These are phyloP conservation scores for Pangasianodon hypophthalmus DNA, from an alignment of 2,113 vertebrate genomes.

Conservation along the genomic window DNA sequence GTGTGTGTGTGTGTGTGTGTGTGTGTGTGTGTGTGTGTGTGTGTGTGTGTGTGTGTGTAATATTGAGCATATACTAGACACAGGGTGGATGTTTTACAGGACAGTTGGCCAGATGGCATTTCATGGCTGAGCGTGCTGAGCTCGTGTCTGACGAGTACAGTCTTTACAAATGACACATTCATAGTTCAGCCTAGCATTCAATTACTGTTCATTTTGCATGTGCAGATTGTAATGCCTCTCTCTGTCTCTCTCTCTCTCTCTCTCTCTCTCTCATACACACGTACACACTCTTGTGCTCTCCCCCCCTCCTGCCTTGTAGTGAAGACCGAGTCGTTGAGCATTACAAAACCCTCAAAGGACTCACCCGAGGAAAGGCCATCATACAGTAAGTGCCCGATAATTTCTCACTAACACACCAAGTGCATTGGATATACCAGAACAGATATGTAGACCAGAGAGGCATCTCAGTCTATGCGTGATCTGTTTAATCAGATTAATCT, in stretches of 20 bases:
- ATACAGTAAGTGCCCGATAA: slow-evolving; percentile 84
- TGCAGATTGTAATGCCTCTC: slow-evolving; percentile 55
- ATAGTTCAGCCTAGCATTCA: slow-evolving; percentile 24
- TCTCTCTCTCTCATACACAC: slow-evolving; percentile 70
- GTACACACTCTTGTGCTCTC: not conserved
- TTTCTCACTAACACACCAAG: not conserved
- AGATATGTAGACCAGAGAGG: not conserved
- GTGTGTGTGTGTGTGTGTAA: slow-evolving; percentile 39
- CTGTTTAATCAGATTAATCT: slow-evolving; percentile 53
- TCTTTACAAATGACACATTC: slow-evolving; percentile 42
- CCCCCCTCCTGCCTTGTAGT: slow-evolving; percentile 74
- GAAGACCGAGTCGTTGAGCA: slow-evolving; percentile 92
- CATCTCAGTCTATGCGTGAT: slow-evolving; percentile 2
- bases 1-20: slow-evolving; percentile 35
- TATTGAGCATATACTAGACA: slow-evolving; percentile 45
- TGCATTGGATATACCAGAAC: not conserved
- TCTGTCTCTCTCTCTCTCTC: slow-evolving; percentile 72
- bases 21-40: slow-evolving; percentile 44
- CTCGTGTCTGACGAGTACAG: slow-evolving; percentile 45
- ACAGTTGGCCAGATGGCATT: slow-evolving; percentile 68
- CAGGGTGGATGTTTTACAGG: slow-evolving; percentile 54
- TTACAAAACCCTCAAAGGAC: slow-evolving; percentile 87
- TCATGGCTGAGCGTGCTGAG: slow-evolving; percentile 67
- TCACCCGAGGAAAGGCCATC: slow-evolving; percentile 93
- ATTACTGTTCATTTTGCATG: slow-evolving; percentile 47